phyloP scores from a whole-genome alignment of 2,113 vertebrate genomes.

The Paratilapia polleni region DNA sequence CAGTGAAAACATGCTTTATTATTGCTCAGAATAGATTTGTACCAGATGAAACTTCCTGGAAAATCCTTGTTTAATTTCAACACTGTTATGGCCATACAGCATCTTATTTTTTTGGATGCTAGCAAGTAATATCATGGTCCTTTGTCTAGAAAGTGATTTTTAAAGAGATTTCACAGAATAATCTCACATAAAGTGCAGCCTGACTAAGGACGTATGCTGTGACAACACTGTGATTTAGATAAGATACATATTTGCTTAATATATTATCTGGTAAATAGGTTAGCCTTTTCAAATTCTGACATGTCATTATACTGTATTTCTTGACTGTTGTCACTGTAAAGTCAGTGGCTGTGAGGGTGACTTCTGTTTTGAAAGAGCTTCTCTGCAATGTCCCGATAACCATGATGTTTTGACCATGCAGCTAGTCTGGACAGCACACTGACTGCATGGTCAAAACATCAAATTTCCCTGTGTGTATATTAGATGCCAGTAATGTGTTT shows the following conservation, averaged over 20 bases:
- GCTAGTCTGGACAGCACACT: no score
- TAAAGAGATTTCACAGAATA: conserved; percentile 5
- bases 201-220: background rate
- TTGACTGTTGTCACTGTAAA: conserved; percentile 2
- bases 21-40: conserved; percentile 51
- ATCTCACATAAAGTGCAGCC: background rate
- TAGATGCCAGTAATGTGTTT: conserved; percentile 96
- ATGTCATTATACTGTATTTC: background rate
- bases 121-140: background rate
- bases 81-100: background rate
- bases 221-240: background rate
- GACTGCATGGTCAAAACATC: conserved; percentile 88
- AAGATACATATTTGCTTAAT: background rate
- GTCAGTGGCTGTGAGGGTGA: conserved; percentile 59
- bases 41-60: conserved; percentile 51
- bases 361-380: conserved; percentile 86
- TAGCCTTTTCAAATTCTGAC: no score
- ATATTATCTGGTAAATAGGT: background rate
- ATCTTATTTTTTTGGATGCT: conserved; percentile 17
- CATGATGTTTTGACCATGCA: conserved; percentile 68
- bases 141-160: background rate
- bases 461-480: conserved; percentile 95
- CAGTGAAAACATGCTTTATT: conserved; percentile 58
- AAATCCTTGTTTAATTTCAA: conserved; percentile 54
- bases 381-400: conserved; percentile 78